Conservation (phyloP, 2,797 vertebrate genomes). For the Cirrhinus mrigala region DNA sequence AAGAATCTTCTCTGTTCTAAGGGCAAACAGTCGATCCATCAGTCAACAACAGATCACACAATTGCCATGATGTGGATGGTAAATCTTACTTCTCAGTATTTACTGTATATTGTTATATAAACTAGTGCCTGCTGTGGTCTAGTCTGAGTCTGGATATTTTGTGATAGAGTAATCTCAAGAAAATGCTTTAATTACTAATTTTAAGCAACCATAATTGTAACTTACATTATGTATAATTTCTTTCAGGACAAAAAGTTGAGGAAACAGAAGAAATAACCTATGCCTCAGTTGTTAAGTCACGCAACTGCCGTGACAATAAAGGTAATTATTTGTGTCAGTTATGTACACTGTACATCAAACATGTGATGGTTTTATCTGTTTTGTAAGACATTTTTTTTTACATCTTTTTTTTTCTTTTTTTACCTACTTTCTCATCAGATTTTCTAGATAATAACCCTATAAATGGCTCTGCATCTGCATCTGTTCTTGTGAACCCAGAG, state of each 20-base stretch:
- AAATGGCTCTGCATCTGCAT: neutral
- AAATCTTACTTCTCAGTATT: neutral
- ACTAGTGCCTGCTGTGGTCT: neutral
- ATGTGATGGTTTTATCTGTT: neutral
- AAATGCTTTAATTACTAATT: neutral
- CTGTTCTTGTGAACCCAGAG: neutral
- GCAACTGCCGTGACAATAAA: neutral
- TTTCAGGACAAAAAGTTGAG: constrained; percentile 5
- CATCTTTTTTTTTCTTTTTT: neutral
- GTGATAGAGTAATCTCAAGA: neutral
- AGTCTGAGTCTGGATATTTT: neutral
- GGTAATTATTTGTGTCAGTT: constrained; percentile 3
- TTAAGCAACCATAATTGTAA: neutral
- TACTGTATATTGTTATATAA: neutral
- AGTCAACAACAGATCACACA: neutral
- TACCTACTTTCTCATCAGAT: constrained; percentile 3
- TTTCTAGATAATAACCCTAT: neutral
- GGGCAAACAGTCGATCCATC: neutral
- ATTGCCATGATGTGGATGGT: neutral
- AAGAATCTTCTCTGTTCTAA: neutral
- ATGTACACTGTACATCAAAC: neutral
- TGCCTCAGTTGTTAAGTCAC: neutral
- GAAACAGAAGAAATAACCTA: neutral
- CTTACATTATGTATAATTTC: neutral
- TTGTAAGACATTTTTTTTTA: neutral